These are phyloP conservation scores for Mythimna loreyi DNA, from an alignment of 2,888 invertebrate species.

Conservation along the genomic window DNA sequence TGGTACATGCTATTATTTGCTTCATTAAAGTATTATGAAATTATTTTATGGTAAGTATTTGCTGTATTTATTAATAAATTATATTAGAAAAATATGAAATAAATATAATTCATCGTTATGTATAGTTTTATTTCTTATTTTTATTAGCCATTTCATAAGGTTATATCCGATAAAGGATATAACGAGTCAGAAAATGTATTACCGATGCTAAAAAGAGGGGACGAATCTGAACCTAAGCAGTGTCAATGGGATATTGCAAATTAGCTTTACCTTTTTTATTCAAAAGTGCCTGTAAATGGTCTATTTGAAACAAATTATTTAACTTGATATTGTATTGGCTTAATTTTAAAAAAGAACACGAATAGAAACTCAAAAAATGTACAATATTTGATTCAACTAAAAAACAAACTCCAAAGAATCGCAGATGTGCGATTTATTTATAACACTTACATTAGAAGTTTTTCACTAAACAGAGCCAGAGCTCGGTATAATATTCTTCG, in stretches of 20 bases:
- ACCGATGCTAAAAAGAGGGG: too few relatives aligned
- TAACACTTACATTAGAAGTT: conserved; percentile 19
- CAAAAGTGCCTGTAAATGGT: too few relatives aligned
- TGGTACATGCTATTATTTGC: conserved; percentile 31
- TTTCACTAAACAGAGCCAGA: conserved; percentile 19
- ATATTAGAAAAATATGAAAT: conserved; percentile 33
- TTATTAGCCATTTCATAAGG: background rate
- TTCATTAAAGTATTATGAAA: conserved; percentile 23
- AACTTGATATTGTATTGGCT: background rate
- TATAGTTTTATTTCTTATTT: conserved; percentile 27
- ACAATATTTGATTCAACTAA: background rate
- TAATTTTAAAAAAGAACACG: background rate
- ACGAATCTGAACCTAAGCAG: too few relatives aligned
- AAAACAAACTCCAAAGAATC: conserved; percentile 15
- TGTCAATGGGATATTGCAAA: too few relatives aligned
- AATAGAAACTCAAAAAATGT: background rate
- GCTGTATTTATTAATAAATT: conserved; percentile 25
- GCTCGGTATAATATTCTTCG: conserved; percentile 1
- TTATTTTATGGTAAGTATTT: conserved; percentile 44
- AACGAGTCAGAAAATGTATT: too few relatives aligned
- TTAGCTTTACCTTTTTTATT: too few relatives aligned
- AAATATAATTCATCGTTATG: conserved; percentile 30
- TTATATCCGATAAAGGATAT: background rate
- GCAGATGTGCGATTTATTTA: conserved; percentile 29
- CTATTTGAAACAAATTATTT: too few relatives aligned